Evolutionary conservation across 2,113 vertebrate genomes (phyloP).

Genomic region (Tupaia tana): DNA sequence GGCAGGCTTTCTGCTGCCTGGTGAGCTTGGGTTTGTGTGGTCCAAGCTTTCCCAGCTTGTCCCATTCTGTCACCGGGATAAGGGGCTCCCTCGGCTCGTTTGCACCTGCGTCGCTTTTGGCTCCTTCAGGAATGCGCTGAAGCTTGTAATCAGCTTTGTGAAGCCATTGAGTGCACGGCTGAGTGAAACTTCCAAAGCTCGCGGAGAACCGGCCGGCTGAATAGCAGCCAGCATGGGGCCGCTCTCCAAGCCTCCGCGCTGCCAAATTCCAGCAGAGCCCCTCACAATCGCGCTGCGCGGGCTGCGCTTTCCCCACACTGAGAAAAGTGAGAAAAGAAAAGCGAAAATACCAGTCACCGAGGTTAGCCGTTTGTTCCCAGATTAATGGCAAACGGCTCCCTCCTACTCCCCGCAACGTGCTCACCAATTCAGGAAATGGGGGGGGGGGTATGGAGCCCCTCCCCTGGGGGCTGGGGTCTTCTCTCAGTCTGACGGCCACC

Average conservation of each 20-base stretch:
- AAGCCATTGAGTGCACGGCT: conserved; percentile 98
- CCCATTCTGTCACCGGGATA: conserved; percentile 93
- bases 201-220: conserved; percentile 95
- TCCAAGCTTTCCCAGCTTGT: conserved; percentile 92
- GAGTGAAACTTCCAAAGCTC: conserved; percentile 98
- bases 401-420: conserved; percentile 33
- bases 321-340: conserved; percentile 88
- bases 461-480: background rate
- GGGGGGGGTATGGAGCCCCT: background rate
- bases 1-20: conserved; percentile 90
- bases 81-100: conserved; percentile 94
- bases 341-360: conserved; percentile 89
- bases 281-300: conserved; percentile 97
- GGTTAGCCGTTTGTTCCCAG: conserved; percentile 90
- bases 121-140: conserved; percentile 99
- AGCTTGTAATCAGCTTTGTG: conserved; percentile 99
- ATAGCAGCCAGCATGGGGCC: conserved; percentile 98
- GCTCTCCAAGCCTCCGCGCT: conserved; percentile 93
- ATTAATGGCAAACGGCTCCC: conserved; percentile 87
- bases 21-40: conserved; percentile 96
- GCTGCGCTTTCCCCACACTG: conserved; percentile 88
- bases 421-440: conserved; percentile 67
- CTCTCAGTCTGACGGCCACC: no score
- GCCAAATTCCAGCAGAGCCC: conserved; percentile 99
- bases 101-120: conserved; percentile 98